Evolutionary conservation across 2,888 invertebrate species (phyloP), one percentile per base, ranked within the genome.

Genomic region (Pristionchus exspectatus): DNA sequence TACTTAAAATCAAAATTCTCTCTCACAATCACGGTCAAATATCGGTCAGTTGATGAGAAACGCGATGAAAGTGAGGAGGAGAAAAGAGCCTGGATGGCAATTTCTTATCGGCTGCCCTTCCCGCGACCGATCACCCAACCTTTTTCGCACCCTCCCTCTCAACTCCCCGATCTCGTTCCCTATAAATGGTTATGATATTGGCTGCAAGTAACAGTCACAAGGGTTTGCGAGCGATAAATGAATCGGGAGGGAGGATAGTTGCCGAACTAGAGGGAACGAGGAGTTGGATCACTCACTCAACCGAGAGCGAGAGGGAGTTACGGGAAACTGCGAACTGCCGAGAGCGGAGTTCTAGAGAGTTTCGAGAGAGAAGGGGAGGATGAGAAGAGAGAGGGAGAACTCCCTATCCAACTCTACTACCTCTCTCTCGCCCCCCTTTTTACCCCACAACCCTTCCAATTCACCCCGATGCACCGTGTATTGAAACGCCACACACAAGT

Each of bases 291-390:
- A 81, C 30, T 24, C 81, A 77, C 30, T 12, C 69, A 50, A 50
- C 9, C 44, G 44, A 50, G 44, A 50, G 44, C 3, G 44, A 24
- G 66, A n/a, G 69, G 14, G 74, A 74, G 74, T 74, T 74, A 38
- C 74, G 81, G 38, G 74, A 74, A 74, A 81, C 50, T 81, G 81
- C n/a, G 81, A 81, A 81, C 81, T 81, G 81, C 81, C 81, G 50
- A 54, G 81, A 81, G 81, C 44, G 50, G 27, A 81, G 81, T 81
- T 81, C 81, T 81, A 81, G 81, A 81, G 81, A 81, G 81, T 81
- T 81, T 81, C 50, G 44, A 44, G 81, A 81, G 81, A 77, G 77
- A 38, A 5, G 50, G 38, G 30, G 38, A 18, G 38, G 77, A 38
- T 38, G 38, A 38, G 38, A 38, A 38, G 24, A 44, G 72, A 38